Conservation (phyloP, 2,797 vertebrate genomes). For the Cetoscarus ocellatus region DNA sequence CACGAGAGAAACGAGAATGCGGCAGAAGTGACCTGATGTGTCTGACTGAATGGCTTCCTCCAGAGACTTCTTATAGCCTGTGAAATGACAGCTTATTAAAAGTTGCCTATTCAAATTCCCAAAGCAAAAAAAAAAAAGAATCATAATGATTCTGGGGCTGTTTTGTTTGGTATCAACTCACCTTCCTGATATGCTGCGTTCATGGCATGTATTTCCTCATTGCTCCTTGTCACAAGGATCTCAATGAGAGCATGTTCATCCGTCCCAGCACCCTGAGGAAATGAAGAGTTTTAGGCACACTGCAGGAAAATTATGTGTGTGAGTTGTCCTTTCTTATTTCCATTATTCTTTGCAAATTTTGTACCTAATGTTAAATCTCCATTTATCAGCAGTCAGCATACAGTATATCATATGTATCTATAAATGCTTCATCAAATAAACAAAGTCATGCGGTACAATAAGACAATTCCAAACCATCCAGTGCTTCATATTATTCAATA, state of each 20-base stretch:
- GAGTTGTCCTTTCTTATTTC: not conserved
- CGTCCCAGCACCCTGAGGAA: conserved; percentile 91
- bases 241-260: conserved; percentile 94
- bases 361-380: too few species aligned
- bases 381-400: too few species aligned
- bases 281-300: not conserved
- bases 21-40: conserved; percentile 94
- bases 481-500: too few species aligned
- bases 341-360: not conserved
- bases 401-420: too few species aligned
- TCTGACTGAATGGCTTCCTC: conserved; percentile 94
- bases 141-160: not conserved
- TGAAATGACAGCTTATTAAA: not conserved
- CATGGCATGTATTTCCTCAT: conserved; percentile 91
- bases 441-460: too few species aligned
- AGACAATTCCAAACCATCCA: too few species aligned
- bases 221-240: conserved; percentile 93
- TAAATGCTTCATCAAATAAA: too few species aligned
- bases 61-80: conserved; percentile 91
- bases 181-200: conserved; percentile 89
- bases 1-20: conserved; percentile 93
- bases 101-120: not conserved
- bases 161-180: conserved; percentile 61
- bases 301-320: not conserved
- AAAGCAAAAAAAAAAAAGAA: not conserved